These are phyloP conservation scores for Chaetura pelagica DNA, from an alignment of 2,113 vertebrate species.

Conservation along the genomic window DNA sequence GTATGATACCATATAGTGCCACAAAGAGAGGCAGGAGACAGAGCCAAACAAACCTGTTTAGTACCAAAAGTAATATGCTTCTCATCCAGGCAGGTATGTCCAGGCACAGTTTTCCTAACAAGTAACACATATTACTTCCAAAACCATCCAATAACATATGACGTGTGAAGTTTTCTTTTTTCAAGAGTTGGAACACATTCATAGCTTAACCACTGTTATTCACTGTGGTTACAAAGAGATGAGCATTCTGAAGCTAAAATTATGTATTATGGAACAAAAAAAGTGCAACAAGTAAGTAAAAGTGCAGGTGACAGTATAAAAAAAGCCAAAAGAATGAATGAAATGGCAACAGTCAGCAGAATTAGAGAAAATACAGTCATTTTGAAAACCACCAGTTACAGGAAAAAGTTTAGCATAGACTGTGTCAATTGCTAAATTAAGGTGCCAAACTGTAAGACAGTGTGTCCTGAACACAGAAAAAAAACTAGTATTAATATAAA, in stretches of 20 bases:
- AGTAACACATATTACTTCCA: not conserved
- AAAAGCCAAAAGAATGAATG: not conserved
- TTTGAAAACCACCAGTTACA: constrained; percentile 22
- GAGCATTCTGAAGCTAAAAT: not conserved
- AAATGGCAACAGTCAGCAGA: constrained; percentile 5
- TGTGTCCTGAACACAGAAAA: not conserved
- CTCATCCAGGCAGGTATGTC: not conserved
- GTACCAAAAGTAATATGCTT: not conserved
- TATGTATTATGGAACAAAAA: not conserved
- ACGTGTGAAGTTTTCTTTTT: not conserved
- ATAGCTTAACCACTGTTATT: not conserved
- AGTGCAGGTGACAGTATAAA: not conserved
- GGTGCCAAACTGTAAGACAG: not conserved
- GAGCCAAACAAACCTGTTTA: not conserved
- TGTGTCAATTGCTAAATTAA: not conserved
- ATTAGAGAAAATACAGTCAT: not conserved
- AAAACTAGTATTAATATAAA: not conserved
- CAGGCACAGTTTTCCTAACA: not conserved
- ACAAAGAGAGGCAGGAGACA: not conserved
- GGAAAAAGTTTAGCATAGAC: not conserved
- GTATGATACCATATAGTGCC: not conserved
- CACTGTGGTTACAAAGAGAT: not conserved
- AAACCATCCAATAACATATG: not conserved
- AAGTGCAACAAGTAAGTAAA: not conserved
- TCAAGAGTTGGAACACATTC: not conserved